These are phyloP conservation scores for Hyperoodon ampullatus DNA, from an alignment of 2,113 vertebrate genomes.

Conservation along the genomic window DNA sequence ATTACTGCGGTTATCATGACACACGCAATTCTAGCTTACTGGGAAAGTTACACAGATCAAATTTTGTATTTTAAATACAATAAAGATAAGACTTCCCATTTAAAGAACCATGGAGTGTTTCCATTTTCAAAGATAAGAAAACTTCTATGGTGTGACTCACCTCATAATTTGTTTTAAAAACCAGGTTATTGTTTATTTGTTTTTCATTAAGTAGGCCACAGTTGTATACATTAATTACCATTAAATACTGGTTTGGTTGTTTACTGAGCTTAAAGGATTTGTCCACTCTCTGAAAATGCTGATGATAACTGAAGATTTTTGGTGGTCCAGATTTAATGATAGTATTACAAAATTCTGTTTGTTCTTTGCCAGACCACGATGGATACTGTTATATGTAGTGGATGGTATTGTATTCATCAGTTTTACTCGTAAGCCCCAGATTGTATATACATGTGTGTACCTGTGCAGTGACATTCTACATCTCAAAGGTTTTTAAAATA, in stretches of 20 bases:
- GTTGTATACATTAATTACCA: not conserved
- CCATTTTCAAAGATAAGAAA: constrained; percentile 37
- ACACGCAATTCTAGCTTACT: not conserved
- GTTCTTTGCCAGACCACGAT: constrained; percentile 6
- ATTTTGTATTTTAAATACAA: constrained; percentile 4
- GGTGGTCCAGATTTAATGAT: not conserved
- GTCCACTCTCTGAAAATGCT: constrained; percentile 20
- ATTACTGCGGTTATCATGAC: not conserved
- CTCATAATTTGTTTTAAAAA: constrained; percentile 19
- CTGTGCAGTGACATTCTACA: not conserved
- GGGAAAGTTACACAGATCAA: not conserved
- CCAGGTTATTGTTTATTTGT: constrained; percentile 1
- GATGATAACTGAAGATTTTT: constrained; percentile 29
- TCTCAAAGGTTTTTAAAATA: constrained; percentile 13
- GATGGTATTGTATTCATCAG: not conserved
- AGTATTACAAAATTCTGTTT: constrained; percentile 44
- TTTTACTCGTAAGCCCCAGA: not conserved
- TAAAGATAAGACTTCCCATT: constrained; percentile 13
- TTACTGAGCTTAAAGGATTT: constrained; percentile 49
- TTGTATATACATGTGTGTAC: not conserved
- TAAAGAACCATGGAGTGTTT: not conserved
- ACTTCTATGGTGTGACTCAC: not conserved
- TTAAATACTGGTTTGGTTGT: constrained; percentile 42
- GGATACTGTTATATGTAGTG: constrained; percentile 19
- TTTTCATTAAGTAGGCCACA: not conserved